Evolutionary conservation across 2,113 vertebrate genomes (phyloP), one percentile per base, ranked within the genome.

Genomic region (Candoia aspera): DNA sequence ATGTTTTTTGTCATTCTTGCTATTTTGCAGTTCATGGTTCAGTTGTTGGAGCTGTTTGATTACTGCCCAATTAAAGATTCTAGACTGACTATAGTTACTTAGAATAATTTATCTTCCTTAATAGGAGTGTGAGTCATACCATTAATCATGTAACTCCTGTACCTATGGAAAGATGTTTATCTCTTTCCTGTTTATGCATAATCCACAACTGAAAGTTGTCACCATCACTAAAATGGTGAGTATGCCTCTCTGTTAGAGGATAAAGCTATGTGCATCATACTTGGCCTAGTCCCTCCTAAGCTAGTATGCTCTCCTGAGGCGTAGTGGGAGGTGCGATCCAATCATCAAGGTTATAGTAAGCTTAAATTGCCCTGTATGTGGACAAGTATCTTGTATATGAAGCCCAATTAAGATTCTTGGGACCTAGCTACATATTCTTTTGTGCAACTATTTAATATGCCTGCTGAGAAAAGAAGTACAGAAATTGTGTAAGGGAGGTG

Each of bases 21-120:
- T 68, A 90, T 91, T 59, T 33, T 94, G 73, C 87, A 26, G 53
- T 62, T 92, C 55, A 2, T 9, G 9, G 54, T 87, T 90, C 84
- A 90, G 33, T 46, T 86, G 92, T 87, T 46, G 86, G 55, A 88
- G 86, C 83, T 4, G 0, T 53, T 0, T 62, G 62, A 94, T 90
- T 91, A 92, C 91, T 90, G 86, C 42, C 88, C 29, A 54, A 79
- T 93, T 87, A 92, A 53, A 55, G 46, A 73, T 24, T 84, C 42
- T 12, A 57, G 86, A 90, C 85, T 58, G 93, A 64, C n/a, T 79
- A 58, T 46, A 83, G 90, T 60, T 6, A 6, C 58, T 68, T 26
- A 64, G 85, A 92, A 54, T 29, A 93, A 73, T 57, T 23, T 83
- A 84, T 37, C 29, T 68, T 91, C 29, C 9, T 0, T 0, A 86